Evolutionary conservation across 1,140 invertebrate genomes (phyloP), one percentile per base, ranked within the genome.

Genomic region (Drosophila leontia): DNA sequence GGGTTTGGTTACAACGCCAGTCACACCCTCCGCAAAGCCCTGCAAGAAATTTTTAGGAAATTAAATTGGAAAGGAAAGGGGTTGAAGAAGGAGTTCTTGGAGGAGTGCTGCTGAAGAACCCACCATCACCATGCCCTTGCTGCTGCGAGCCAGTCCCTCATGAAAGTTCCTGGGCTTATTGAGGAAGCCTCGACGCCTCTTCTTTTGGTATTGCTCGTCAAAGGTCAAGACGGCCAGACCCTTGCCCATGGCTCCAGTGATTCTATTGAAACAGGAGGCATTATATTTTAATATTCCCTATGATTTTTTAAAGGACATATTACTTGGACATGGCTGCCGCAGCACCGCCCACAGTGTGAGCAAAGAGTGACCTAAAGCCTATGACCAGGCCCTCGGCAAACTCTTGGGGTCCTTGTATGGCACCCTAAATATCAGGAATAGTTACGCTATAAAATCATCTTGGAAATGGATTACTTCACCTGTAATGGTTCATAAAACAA

Each of bases 401-500:
- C 94, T 99, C 98, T 53, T 98, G 98, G 5, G 99, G 99, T 3
- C 99, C 99, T 95, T 99, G 98, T 93, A 99, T 98, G 2, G 98
- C 97, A 19, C 98, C 98, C 96, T 97, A 23, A 23, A 23, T 23
- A 23, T 23, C 23, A 23, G 23, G 23, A 23, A 23, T 23, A 23
- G 23, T 23, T 23, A 23, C 23, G 23, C 2, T 23, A 23, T 23
- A 23, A 2, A 23, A 23, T 23, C 23, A 23, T 23, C 23, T 23
- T 23, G 23, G 23, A 23, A 23, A 23, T 23, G 23, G 23, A 23
- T 23, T 23, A 23, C 23, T 23, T 58, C 71, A 97, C 97, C 94
- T 98, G 97, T 93, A 99, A 97, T 4, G 99, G 99, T 93, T 99
- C 99, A 93, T 99, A 99, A 93, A 99, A 99, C 32, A 99, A 94